phyloP scores from a whole-genome alignment of 2,888 invertebrate genomes.

The Anaspis maculata region DNA sequence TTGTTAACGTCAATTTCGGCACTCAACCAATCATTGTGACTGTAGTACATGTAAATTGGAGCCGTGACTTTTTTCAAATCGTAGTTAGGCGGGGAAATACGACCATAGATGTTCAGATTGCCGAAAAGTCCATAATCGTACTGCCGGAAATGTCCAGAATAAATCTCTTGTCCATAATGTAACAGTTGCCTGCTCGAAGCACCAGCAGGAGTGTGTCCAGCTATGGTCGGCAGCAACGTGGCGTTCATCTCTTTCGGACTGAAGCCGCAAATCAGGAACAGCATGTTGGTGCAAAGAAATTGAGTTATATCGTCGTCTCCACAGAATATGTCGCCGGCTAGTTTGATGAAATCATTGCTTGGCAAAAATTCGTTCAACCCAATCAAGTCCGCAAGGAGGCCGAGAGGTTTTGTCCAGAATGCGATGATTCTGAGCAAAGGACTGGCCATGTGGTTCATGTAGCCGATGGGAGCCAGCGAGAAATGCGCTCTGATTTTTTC shows the following conservation, averaged over 20 bases:
- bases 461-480: conserved; percentile 63
- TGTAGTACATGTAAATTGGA: conserved; percentile 41
- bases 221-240: conserved; percentile 24
- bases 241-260: conserved; percentile 31
- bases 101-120: conserved; percentile 6
- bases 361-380: conserved; percentile 58
- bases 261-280: conserved; percentile 36
- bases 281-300: conserved; percentile 29
- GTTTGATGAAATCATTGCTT: conserved; percentile 43
- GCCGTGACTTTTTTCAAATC: conserved; percentile 28
- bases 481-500: conserved; percentile 57
- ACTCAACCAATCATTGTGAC: conserved; percentile 43
- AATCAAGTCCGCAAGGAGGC: conserved; percentile 29
- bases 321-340: conserved; percentile 20
- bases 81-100: conserved; percentile 3
- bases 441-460: conserved; percentile 46
- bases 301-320: conserved; percentile 11
- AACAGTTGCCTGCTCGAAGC: conserved; percentile 56
- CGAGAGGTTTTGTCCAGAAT: conserved; percentile 17
- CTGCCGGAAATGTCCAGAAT: conserved; percentile 45
- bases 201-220: conserved; percentile 31
- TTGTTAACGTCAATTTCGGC: conserved; percentile 42
- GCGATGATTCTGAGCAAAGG: conserved; percentile 27
- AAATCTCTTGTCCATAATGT: conserved; percentile 63
- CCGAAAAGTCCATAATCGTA: conserved; percentile 46